Evolutionary conservation across 37 sponge, comb jelly and placozoan genomes (phyloP), one percentile per base, ranked within the genome.

Genomic region (Cliona cf. orientalis): DNA sequence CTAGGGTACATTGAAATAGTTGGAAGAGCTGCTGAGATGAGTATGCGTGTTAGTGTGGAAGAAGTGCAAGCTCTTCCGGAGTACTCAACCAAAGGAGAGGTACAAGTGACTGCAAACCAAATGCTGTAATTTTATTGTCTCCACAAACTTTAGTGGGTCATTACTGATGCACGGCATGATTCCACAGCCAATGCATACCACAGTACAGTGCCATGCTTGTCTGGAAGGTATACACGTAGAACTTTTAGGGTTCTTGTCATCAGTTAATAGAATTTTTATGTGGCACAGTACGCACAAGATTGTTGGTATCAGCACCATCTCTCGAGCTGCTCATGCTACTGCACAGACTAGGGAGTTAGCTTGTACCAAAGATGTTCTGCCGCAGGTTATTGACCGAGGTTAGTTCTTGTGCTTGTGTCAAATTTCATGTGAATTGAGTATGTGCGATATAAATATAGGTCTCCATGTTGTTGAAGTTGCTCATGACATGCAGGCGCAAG

Each of bases 401-500:
- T 37, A n/a, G 46, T 43, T 9, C 14, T 4, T 34, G 22, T 22
- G 58, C 41, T 59, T 31, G 1, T 23, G 3, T 25, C 33, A 37
- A 23, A 35, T 36, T 6, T 34, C 3, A 36, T 2, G 5, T 66
- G 2, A 36, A 35, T 60, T 12, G 36, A 39, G 37, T 39, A 25
- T 59, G 5, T 75, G 9, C 38, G n/a, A n/a, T n/a, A n/a, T n/a
- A n/a, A n/a, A n/a, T 36, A 2, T 29, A n/a, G 26, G 45, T 45
- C 21, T n/a, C 37, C 17, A n/a, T 79, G 38, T 44, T 11, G 46
- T 25, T 49, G 79, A 79, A 66, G 79, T 79, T 33, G 79, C 79
- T 34, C 79, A 79, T 44, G 56, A 79, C 67, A 17, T 2, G 28
- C 79, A 79, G 39, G 2, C 33, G 33, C 60, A 58, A 58, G 76